These are phyloP conservation scores for Boloria selene DNA, from an alignment of 2,888 invertebrate genomes.

Conservation along the genomic window DNA sequence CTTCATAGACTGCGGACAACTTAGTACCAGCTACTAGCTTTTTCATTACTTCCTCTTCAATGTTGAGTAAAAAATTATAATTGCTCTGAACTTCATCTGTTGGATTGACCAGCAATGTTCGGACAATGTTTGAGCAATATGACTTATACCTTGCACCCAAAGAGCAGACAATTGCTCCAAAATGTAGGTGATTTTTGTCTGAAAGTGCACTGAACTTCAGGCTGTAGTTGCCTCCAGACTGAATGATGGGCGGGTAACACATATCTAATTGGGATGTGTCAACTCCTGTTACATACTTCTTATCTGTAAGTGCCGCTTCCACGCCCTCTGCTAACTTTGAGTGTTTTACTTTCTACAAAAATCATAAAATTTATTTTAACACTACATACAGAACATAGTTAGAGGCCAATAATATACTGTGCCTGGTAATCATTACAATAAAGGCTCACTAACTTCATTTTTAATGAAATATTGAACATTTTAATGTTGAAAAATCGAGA, in stretches of 20 bases:
- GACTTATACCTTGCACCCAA: constrained; percentile 97
- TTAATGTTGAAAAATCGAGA: too few species aligned
- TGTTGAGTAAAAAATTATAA: constrained; percentile 94
- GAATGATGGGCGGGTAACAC: constrained; percentile 99
- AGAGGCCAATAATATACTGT: too few species aligned
- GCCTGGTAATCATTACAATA: too few species aligned
- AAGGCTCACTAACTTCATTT: too few species aligned
- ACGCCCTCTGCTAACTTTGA: constrained; percentile 96
- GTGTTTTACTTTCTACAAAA: constrained; percentile 95
- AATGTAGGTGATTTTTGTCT: constrained; percentile 96
- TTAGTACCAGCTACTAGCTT: constrained; percentile 91
- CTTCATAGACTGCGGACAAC: constrained; percentile 93
- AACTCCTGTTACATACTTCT: constrained; percentile 96
- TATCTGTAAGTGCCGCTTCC: constrained; percentile 95
- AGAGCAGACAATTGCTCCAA: constrained; percentile 97
- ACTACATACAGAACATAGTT: too few species aligned
- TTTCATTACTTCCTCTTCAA: constrained; percentile 95
- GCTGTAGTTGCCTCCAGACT: constrained; percentile 98
- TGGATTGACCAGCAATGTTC: constrained; percentile 98
- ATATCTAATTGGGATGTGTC: constrained; percentile 95
- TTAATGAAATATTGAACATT: too few species aligned
- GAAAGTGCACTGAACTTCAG: constrained; percentile 98
- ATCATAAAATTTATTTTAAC: not conserved
- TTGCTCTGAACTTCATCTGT: constrained; percentile 89
- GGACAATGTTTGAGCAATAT: constrained; percentile 98